These are phyloP conservation scores for Aurelia aurita complex sp. Pacific DNA, from an alignment of 30 jellyfish, hydroid and myxozoan genomes.

Conservation along the genomic window DNA sequence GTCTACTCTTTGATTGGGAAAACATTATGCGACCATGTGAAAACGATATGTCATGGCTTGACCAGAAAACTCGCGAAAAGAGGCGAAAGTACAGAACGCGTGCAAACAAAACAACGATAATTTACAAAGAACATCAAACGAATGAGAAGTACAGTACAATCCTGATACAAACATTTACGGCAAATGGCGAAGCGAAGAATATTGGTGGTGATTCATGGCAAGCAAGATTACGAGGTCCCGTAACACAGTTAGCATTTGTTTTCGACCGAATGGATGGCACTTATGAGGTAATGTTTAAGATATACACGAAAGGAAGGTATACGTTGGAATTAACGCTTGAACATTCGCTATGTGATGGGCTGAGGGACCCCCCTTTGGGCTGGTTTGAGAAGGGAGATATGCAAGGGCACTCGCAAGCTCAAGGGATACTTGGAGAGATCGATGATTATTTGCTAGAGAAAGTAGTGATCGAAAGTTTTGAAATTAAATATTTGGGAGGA, in stretches of 20 bases:
- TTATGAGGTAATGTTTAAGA: slow-evolving; percentile 14
- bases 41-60: slow-evolving; percentile 11
- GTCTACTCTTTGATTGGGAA: slow-evolving; percentile 32
- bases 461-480: background rate
- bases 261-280: slow-evolving; percentile 65
- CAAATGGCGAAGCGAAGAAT: slow-evolving; percentile 28
- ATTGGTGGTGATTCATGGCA: slow-evolving; percentile 78
- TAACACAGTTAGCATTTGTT: slow-evolving; percentile 8
- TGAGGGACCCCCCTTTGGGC: slow-evolving; percentile 70
- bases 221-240: slow-evolving; percentile 14
- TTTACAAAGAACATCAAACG: background rate
- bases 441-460: background rate
- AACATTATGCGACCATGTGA: slow-evolving; percentile 20
- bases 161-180: slow-evolving; percentile 27
- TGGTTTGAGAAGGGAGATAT: slow-evolving; percentile 61
- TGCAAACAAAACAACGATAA: slow-evolving; percentile 17
- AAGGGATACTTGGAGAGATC: slow-evolving; percentile 7
- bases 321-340: slow-evolving; percentile 22
- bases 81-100: background rate
- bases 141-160: slow-evolving; percentile 21
- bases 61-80: background rate
- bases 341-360: slow-evolving; percentile 50
- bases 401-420: slow-evolving; percentile 57
- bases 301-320: slow-evolving; percentile 30
- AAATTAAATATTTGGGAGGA: background rate